A percentile compares a stretch with the other conserved stretches of the same genome.
phyloP scores from a whole-genome alignment of 1,140 invertebrate species.

The Lamellibrachia luymesi region DNA sequence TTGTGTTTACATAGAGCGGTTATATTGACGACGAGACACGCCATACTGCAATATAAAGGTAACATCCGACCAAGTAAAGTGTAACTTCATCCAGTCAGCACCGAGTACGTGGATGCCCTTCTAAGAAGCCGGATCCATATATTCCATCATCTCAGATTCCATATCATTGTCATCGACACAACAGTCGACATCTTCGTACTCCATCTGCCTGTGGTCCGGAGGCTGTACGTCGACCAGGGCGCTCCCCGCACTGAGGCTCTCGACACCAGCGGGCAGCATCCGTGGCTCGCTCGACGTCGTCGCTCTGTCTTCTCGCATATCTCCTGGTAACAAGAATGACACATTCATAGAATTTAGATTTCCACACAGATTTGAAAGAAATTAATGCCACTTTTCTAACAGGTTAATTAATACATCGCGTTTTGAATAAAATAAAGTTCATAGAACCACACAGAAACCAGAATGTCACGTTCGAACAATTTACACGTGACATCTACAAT shows the following conservation, averaged over 20 bases:
- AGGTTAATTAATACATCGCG: neutral
- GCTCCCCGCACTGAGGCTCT: neutral
- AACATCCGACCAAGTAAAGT: neutral
- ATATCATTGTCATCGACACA: conserved; percentile 12
- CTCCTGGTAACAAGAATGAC: neutral
- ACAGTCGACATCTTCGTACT: conserved; percentile 18
- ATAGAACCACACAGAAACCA: neutral
- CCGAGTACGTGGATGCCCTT: neutral
- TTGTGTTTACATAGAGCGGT: neutral
- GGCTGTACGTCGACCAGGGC: neutral
- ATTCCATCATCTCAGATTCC: conserved; percentile 8
- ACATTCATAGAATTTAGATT: neutral
- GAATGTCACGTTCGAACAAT: neutral
- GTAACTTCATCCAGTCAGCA: neutral
- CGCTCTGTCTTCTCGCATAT: neutral
- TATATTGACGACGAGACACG: neutral
- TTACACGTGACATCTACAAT: neutral
- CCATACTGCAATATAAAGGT: neutral
- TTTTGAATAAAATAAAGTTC: too few relatives aligned
- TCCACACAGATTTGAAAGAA: neutral
- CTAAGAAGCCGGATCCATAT: neutral
- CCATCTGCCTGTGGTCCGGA: neutral
- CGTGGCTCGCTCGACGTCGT: neutral
- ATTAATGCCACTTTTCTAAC: neutral
- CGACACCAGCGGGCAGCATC: neutral